Percentiles rank a stretch among this genome's conserved stretches.
Evolutionary conservation across 1,140 invertebrate species (phyloP).

Genomic region (Philopotamus ludificatus): DNA sequence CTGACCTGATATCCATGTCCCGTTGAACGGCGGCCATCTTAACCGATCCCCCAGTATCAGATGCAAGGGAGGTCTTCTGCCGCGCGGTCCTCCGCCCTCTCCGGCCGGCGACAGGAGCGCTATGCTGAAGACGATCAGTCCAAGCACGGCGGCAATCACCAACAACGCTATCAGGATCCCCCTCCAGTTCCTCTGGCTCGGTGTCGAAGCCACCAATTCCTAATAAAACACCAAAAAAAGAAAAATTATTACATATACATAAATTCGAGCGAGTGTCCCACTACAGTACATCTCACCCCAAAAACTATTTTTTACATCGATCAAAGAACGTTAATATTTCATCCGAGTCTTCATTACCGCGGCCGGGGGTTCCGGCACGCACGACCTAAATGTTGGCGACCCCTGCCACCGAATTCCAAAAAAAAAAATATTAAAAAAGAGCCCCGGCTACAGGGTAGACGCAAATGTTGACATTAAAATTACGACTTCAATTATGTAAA

Average conservation of each 20-base stretch:
- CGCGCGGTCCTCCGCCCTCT: conserved; percentile 65
- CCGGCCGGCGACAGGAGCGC: conserved; percentile 77
- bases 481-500: too few relatives aligned
- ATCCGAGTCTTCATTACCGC: too few relatives aligned
- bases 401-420: too few relatives aligned
- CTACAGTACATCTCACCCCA: too few relatives aligned
- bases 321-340: too few relatives aligned
- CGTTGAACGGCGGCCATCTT: conserved; percentile 68
- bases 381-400: too few relatives aligned
- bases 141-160: conserved; percentile 82
- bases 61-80: conserved; percentile 63
- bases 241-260: not conserved
- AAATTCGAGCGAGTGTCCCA: too few relatives aligned
- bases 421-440: too few relatives aligned
- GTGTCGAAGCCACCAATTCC: conserved; percentile 78
- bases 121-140: conserved; percentile 83
- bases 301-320: too few relatives aligned
- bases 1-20: conserved; percentile 79
- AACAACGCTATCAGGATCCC: conserved; percentile 86
- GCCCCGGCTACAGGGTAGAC: too few relatives aligned
- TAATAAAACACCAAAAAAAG: conserved; percentile 47
- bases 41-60: conserved; percentile 66
- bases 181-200: conserved; percentile 84
- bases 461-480: too few relatives aligned
- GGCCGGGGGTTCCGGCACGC: too few relatives aligned